phyloP scores from a whole-genome alignment of 2,888 invertebrate species.

The Pterostichus niger region DNA sequence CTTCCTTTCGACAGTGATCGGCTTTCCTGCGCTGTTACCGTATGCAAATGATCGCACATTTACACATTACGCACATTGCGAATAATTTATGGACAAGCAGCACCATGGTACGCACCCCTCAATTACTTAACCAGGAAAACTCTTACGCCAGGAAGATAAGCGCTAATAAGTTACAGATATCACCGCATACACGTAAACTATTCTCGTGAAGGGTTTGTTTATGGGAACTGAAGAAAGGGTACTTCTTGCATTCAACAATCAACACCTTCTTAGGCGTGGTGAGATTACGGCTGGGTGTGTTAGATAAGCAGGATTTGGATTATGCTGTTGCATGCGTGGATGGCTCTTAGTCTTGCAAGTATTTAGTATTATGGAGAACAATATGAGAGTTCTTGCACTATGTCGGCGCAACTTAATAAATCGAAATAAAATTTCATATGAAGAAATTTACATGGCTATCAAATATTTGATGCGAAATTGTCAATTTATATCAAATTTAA shows the following conservation, averaged over 20 bases:
- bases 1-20: constrained; percentile 21
- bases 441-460: too few relatives aligned
- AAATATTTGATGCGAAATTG: too few relatives aligned
- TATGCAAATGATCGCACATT: constrained; percentile 71
- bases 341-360: background rate
- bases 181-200: constrained; percentile 12
- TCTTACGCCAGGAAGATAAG: constrained; percentile 64
- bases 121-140: constrained; percentile 71
- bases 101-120: constrained; percentile 70
- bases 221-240: background rate
- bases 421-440: too few relatives aligned
- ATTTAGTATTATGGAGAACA: background rate
- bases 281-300: constrained; percentile 16
- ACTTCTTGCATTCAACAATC: constrained; percentile 24
- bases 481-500: too few relatives aligned
- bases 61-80: constrained; percentile 72
- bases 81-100: constrained; percentile 70
- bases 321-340: constrained; percentile 39
- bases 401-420: too few relatives aligned
- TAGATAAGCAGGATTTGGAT: constrained; percentile 37
- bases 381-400: background rate
- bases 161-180: constrained; percentile 62
- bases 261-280: constrained; percentile 30
- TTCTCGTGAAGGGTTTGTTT: background rate
- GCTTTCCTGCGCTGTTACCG: constrained; percentile 51